Evolutionary conservation across 2,888 invertebrate genomes (phyloP).

Genomic region (Drosophila mimetica): DNA sequence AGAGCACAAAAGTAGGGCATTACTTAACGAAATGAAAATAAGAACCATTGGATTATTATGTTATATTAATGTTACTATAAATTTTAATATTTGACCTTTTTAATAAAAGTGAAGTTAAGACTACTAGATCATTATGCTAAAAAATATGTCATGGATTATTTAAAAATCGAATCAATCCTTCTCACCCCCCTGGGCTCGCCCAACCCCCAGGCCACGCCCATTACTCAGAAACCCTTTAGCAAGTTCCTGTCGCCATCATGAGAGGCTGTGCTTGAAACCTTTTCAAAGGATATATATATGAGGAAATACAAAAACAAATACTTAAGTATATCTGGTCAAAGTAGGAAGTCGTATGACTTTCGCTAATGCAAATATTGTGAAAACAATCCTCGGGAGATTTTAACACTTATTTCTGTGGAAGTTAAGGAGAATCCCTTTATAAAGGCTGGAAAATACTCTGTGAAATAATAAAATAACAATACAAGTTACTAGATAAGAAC

Average conservation of each 20-base stretch:
- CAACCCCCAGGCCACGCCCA: neutral
- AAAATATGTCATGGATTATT: no score
- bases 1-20: neutral
- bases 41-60: neutral
- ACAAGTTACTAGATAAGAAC: no score
- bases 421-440: neutral
- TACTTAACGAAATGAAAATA: neutral
- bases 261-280: conserved; percentile 21
- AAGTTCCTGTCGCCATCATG: conserved; percentile 22
- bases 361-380: conserved; percentile 59
- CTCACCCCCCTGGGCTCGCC: neutral
- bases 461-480: neutral
- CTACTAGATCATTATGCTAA: no score
- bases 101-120: no score
- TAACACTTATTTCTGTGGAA: conserved; percentile 1
- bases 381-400: conserved; percentile 45
- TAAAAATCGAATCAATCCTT: no score
- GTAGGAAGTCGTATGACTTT: conserved; percentile 37
- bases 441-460: neutral
- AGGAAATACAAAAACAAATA: conserved; percentile 25
- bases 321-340: conserved; percentile 35
- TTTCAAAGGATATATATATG: conserved; percentile 2
- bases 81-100: neutral
- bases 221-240: conserved; percentile 3
- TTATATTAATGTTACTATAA: neutral